Percentiles rank a stretch among this genome's conserved stretches.
phyloP scores from a whole-genome alignment of 30 jellyfish, hydroid and myxozoan species.

The Nemopilema nomurai region DNA sequence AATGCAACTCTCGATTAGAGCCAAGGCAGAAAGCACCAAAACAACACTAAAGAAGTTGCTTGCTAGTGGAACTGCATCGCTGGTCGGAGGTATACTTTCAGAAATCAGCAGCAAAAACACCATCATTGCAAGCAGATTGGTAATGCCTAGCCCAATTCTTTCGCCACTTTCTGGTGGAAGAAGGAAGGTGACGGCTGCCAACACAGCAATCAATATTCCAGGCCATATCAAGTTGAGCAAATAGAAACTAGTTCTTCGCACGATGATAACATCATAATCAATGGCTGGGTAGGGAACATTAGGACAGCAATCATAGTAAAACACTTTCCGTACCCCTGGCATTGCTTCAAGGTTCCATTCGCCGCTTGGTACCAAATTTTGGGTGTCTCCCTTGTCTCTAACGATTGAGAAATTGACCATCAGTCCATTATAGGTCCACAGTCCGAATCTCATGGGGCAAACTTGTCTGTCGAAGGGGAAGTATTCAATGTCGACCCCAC shows the following conservation, averaged over 20 bases:
- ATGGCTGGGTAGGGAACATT: conserved; percentile 70
- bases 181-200: conserved; percentile 72
- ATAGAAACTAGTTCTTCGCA: conserved; percentile 71
- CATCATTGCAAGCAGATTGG: conserved; percentile 71
- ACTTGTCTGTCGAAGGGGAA: conserved; percentile 86
- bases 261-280: conserved; percentile 45
- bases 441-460: conserved; percentile 87
- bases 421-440: conserved; percentile 81
- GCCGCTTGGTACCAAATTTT: conserved; percentile 45
- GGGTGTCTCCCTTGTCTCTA: conserved; percentile 41
- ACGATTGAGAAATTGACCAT: conserved; percentile 46
- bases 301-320: conserved; percentile 54
- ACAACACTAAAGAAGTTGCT: conserved; percentile 59
- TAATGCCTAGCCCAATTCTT: conserved; percentile 74
- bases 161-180: conserved; percentile 91
- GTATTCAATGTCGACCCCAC: conserved; percentile 71
- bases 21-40: conserved; percentile 67
- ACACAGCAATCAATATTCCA: conserved; percentile 65
- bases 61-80: conserved; percentile 74
- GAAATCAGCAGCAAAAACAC: conserved; percentile 65
- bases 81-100: conserved; percentile 79
- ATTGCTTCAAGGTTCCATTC: conserved; percentile 74
- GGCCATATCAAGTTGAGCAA: conserved; percentile 85
- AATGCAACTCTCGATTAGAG: conserved; percentile 55
- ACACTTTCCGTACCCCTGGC: conserved; percentile 42